phyloP scores from a whole-genome alignment of 2,113 vertebrate species.

The Orycteropus afer region DNA sequence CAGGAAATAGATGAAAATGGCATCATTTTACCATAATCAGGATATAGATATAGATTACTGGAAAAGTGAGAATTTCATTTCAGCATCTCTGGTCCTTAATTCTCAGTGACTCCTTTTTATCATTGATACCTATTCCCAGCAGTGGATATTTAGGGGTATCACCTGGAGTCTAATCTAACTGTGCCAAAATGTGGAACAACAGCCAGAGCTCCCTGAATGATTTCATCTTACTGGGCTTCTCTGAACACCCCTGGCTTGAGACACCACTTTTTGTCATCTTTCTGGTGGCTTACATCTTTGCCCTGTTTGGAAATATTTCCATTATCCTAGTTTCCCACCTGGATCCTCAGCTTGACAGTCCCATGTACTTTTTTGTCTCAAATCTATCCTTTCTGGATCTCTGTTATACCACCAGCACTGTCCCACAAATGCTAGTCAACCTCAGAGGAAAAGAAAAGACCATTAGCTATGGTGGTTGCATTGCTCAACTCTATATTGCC shows the following conservation, averaged over 20 bases:
- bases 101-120: not conserved
- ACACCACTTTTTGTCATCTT: constrained; percentile 67
- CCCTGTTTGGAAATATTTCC: constrained; percentile 63
- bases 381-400: constrained; percentile 78
- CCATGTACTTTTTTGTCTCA: constrained; percentile 78
- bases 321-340: constrained; percentile 63
- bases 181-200: not conserved
- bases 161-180: not conserved
- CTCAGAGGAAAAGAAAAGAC: constrained; percentile 57
- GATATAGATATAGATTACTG: not conserved
- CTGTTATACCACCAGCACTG: constrained; percentile 72
- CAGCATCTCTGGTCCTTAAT: not conserved
- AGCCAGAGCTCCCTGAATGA: constrained; percentile 59
- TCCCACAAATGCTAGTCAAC: constrained; percentile 76
- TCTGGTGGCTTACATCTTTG: constrained; percentile 63
- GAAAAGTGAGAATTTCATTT: not conserved
- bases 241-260: constrained; percentile 56
- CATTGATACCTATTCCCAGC: not conserved
- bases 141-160: not conserved
- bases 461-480: constrained; percentile 60
- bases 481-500: constrained; percentile 62
- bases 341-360: constrained; percentile 62
- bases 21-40: not conserved
- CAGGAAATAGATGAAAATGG: not conserved
- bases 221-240: constrained; percentile 74